Percentiles rank a stretch among this genome's conserved stretches.
Conservation (phyloP, 2,888 invertebrate genomes). For the Drosophila austrosaltans region DNA sequence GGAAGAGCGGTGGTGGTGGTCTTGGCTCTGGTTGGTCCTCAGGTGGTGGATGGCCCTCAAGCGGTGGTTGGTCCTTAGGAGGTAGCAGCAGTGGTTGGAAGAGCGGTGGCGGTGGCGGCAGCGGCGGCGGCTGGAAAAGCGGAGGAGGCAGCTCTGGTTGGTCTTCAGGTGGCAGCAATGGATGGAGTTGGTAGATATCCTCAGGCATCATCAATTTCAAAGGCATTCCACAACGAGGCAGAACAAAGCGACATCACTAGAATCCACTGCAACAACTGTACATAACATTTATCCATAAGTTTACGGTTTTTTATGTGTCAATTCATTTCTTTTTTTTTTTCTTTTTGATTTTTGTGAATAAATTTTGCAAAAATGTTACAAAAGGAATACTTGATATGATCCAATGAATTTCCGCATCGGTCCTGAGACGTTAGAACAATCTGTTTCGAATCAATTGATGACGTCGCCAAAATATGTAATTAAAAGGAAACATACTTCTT, state of each 20-base stretch:
- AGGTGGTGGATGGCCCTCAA: constrained; percentile 29
- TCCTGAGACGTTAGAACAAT: no score
- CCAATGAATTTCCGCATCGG: not conserved
- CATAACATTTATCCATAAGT: constrained; percentile 30
- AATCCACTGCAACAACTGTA: constrained; percentile 35
- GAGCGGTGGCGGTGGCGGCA: constrained; percentile 44
- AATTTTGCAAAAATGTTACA: constrained; percentile 29
- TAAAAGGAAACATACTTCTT: no score
- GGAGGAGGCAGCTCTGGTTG: constrained; percentile 43
- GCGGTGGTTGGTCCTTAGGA: constrained; percentile 31
- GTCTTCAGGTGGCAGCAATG: constrained; percentile 47
- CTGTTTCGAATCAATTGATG: no score
- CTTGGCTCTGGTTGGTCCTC: constrained; percentile 30
- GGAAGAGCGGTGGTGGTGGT: constrained; percentile 31
- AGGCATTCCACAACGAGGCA: constrained; percentile 24
- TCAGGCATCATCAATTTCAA: constrained; percentile 12
- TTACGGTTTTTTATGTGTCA: not conserved
- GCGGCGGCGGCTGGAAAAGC: constrained; percentile 51
- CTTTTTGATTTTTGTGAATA: constrained; percentile 31
- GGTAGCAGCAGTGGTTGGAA: constrained; percentile 51
- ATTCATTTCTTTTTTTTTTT: constrained; percentile 29
- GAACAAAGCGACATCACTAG: constrained; percentile 29
- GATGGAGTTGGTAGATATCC: constrained; percentile 63
- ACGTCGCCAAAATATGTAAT: no score
- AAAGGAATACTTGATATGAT: not conserved